Conservation (phyloP, 2,113 vertebrate genomes). For the Origma solitaria region DNA sequence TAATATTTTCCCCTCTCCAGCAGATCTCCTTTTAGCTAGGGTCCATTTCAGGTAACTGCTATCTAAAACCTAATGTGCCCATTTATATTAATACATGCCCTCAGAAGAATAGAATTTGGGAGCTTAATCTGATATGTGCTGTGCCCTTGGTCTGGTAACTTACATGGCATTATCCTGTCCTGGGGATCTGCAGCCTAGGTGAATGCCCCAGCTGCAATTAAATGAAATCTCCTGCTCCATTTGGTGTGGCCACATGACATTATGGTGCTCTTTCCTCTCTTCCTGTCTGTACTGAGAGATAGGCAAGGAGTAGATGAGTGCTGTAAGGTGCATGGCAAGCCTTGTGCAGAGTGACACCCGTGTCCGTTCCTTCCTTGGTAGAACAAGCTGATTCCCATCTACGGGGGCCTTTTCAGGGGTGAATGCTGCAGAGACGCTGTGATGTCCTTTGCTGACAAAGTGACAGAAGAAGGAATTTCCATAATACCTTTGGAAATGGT, state of each 20-base stretch:
- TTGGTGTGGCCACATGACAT: neutral
- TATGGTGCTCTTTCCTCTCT: neutral
- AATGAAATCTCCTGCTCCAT: neutral
- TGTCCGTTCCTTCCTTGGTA: neutral
- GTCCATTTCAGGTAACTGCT: neutral
- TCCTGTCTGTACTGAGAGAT: neutral
- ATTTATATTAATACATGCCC: neutral
- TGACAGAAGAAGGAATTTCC: neutral
- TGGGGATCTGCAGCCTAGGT: neutral
- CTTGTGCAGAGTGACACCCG: neutral
- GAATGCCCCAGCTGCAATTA: neutral
- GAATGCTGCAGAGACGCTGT: fast-evolving
- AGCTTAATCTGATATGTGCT: neutral
- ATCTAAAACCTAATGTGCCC: neutral
- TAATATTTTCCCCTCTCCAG: neutral
- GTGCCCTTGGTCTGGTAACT: neutral
- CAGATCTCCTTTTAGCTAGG: neutral
- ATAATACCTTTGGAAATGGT: neutral
- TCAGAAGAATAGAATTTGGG: neutral
- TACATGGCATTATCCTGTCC: neutral
- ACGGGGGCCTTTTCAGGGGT: neutral
- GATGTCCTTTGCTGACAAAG: neutral
- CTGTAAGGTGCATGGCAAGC: fast-evolving
- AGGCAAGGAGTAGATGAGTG: neutral
- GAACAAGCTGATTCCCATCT: neutral